Evolutionary conservation across 2,797 vertebrate species (phyloP), one percentile per base, ranked within the genome.

Genomic region (Pangasius larnaudii): DNA sequence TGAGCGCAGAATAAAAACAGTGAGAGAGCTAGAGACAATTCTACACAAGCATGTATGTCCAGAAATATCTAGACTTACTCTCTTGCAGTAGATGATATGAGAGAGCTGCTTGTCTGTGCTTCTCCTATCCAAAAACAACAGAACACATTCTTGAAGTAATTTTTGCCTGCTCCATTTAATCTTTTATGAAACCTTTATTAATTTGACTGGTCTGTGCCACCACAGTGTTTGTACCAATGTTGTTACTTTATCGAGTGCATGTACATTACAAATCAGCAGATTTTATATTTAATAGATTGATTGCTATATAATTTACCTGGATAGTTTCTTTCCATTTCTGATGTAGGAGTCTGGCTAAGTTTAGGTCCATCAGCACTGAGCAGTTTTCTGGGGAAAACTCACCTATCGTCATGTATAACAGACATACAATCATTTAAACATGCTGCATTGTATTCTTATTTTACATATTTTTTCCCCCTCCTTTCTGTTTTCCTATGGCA

Each of bases 311-410:
- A 95, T 96, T 94, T 90, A 99, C 99, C 96, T 98, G 96, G 88
- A 99, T 96, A 88, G 97, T 98, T 91, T 98, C 97, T 94, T 98
- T 99, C 99, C 98, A 99, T 93, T 98, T 98, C 91, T 98, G 97
- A 94, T 99, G 97, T 85, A 99, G 97, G 91, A 97, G 95, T 95
- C 96, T 98, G 88, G 98, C 98, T 93, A 99, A 93, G 92, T 95
- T 97, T 91, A 99, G 94, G 93, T 99, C 98, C 95, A 99, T 98
- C 90, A 96, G 96, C 90, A 99, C 97, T 51, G 96, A 93, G 93
- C 96, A 98, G 92, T 99, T 98, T 86, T 99, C 98, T 89, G 94
- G 84, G 67, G 96, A 97, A 91, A 98, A 95, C 4, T 94, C 93
- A 39, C 95, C 99, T 96, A 85, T 24, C 84, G 18, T 11, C 53